Conservation (phyloP, 2,113 vertebrate genomes). For the Chunga burmeisteri region DNA sequence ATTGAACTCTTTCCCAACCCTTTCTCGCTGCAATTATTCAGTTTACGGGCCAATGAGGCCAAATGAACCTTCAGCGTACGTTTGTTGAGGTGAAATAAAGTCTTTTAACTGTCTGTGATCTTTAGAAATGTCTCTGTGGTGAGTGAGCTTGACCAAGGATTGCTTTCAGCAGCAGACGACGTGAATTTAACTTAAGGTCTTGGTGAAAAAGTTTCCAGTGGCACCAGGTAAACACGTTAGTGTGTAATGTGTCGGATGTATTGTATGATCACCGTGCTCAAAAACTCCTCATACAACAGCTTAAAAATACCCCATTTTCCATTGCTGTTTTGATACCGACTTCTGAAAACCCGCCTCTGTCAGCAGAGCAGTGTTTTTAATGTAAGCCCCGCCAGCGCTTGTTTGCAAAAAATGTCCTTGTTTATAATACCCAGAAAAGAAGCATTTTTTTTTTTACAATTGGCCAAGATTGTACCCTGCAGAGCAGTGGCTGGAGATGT, state of each 20-base stretch:
- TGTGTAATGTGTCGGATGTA: fast-evolving
- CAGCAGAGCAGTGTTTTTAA: not conserved
- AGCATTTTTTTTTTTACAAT: not conserved
- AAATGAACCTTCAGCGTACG: fast-evolving
- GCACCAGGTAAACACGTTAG: not conserved
- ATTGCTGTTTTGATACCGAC: fast-evolving
- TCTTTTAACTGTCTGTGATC: not conserved
- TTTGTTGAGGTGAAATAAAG: not conserved
- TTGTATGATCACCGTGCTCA: fast-evolving
- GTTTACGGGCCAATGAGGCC: fast-evolving
- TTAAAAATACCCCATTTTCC: not conserved
- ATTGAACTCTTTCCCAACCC: not conserved
- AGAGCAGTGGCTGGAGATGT: not conserved
- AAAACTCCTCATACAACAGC: not conserved
- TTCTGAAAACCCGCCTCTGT: not conserved
- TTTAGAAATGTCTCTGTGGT: not conserved
- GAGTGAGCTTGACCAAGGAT: not conserved
- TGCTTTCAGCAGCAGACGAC: fast-evolving
- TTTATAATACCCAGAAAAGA: not conserved
- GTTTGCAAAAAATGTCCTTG: not conserved
- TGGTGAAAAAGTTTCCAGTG: not conserved
- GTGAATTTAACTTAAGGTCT: not conserved
- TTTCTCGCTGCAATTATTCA: not conserved
- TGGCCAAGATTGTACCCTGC: too few relatives aligned
- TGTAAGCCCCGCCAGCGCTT: fast-evolving